phyloP scores from a whole-genome alignment of 1,140 invertebrate species.

The Brachionus paranguensis region DNA sequence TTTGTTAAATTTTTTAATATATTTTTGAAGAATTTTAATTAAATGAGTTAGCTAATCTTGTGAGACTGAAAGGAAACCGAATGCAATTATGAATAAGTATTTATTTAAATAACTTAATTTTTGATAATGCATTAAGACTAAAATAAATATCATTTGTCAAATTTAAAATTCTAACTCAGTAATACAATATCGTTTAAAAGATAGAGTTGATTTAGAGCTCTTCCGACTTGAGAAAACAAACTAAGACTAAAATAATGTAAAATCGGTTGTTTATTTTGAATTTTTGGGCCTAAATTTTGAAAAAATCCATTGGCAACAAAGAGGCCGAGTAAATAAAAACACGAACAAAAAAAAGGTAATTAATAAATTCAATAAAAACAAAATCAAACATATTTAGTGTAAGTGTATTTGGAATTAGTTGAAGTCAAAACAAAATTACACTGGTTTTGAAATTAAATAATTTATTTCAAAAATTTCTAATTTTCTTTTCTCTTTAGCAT shows the following conservation, averaged over 20 bases:
- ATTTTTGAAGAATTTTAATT: not conserved
- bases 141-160: constrained; percentile 1
- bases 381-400: not conserved
- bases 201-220: not conserved
- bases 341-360: not conserved
- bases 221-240: not conserved
- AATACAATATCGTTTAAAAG: not conserved
- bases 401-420: not conserved
- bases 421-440: constrained; percentile 2
- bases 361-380: not conserved
- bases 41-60: not conserved
- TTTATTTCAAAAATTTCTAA: constrained; percentile 25
- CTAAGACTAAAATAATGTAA: not conserved
- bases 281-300: not conserved
- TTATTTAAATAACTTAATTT: not conserved
- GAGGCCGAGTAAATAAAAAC: not conserved
- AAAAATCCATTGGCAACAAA: not conserved
- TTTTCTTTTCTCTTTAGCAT: not conserved
- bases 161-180: not conserved
- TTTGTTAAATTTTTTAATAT: not conserved
- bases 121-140: not conserved
- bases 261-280: not conserved
- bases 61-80: not conserved
- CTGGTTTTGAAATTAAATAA: not conserved
- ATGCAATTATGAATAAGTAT: not conserved